Percentiles rank a stretch among this genome's conserved stretches.
Conservation (phyloP, 2,113 vertebrate species). For the Eonycteris spelaea region DNA sequence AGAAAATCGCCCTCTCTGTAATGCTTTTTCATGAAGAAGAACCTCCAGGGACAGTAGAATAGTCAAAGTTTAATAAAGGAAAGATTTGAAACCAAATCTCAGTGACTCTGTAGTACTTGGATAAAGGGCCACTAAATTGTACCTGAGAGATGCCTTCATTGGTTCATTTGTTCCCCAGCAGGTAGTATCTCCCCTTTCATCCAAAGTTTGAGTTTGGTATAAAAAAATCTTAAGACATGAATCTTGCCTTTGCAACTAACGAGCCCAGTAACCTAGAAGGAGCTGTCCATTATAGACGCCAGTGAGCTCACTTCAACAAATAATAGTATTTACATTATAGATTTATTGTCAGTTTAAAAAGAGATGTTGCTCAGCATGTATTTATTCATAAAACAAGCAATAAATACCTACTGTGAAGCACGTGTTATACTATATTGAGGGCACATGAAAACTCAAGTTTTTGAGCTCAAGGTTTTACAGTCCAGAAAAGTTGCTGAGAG, state of each 20-base stretch:
- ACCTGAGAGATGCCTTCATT: neutral
- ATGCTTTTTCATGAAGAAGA: neutral
- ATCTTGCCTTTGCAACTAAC: neutral
- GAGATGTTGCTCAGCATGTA: neutral
- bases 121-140: neutral
- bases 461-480: neutral
- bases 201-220: neutral
- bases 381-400: constrained; percentile 17
- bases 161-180: neutral
- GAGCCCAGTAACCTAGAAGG: neutral
- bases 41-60: neutral
- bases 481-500: neutral
- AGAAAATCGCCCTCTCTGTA: neutral
- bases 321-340: neutral
- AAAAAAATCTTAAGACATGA: neutral
- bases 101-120: neutral
- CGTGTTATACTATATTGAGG: neutral
- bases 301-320: neutral
- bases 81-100: neutral
- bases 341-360: neutral
- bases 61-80: neutral
- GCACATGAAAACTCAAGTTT: neutral
- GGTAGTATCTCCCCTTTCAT: neutral
- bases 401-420: neutral
- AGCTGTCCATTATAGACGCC: neutral